phyloP scores from a whole-genome alignment of 2,797 vertebrate species.

The Muraenolepis orangiensis region DNA sequence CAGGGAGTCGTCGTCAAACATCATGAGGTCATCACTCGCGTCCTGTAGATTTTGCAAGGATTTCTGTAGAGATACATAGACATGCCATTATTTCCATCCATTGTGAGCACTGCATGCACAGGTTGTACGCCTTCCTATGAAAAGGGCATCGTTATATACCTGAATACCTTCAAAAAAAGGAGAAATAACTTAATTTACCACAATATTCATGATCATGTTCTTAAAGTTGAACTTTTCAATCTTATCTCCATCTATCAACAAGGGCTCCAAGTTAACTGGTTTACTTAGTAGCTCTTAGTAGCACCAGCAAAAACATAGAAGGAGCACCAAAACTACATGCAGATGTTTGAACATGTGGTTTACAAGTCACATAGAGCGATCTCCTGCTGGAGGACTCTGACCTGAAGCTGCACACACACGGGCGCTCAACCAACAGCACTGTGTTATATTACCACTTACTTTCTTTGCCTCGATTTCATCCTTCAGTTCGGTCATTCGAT shows the following conservation, averaged over 20 bases:
- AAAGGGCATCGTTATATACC: neutral
- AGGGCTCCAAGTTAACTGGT: too few species aligned
- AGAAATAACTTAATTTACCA: neutral
- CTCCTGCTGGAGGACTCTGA: too few species aligned
- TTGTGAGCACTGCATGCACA: neutral
- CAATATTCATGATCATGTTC: neutral
- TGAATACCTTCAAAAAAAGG: neutral
- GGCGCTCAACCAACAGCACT: neutral
- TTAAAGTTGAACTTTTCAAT: too few species aligned
- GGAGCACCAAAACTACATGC: too few species aligned
- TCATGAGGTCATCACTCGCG: slow-evolving; percentile 92
- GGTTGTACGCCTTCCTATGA: neutral
- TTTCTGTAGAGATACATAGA: slow-evolving; percentile 75
- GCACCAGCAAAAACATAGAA: too few species aligned
- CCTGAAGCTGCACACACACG: too few species aligned
- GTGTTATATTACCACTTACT: slow-evolving; percentile 61
- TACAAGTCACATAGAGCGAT: too few species aligned
- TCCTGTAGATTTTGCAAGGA: slow-evolving; percentile 94
- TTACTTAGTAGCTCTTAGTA: too few species aligned
- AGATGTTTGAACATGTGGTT: too few species aligned
- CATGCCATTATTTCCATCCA: neutral
- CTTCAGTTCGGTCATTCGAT: slow-evolving; percentile 89
- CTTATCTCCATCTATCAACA: too few species aligned
- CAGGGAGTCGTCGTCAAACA: slow-evolving; percentile 85
- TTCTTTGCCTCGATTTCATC: slow-evolving; percentile 96